A percentile compares a stretch with the other conserved stretches of the same genome.
phyloP scores from a whole-genome alignment of 2,888 invertebrate species.

The Mellilla xanthometata region DNA sequence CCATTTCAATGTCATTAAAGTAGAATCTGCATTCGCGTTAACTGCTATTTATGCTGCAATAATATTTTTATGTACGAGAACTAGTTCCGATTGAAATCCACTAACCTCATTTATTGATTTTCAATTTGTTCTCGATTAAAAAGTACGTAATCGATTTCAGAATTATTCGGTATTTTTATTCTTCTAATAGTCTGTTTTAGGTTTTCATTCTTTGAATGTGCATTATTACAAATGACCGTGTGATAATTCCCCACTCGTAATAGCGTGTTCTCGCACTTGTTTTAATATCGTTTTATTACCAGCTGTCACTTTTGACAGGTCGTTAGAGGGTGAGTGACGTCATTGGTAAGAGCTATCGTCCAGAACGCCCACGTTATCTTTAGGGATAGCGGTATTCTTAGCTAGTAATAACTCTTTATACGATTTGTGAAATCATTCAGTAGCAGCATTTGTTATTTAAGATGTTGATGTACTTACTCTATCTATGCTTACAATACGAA shows the following conservation, averaged over 20 bases:
- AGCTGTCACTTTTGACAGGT: slow-evolving; percentile 53
- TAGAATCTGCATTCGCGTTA: slow-evolving; percentile 5
- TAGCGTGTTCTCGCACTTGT: slow-evolving; percentile 43
- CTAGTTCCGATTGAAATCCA: slow-evolving; percentile 50
- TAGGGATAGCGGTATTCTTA: slow-evolving; percentile 3
- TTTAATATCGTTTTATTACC: slow-evolving; percentile 45
- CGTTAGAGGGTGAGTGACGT: slow-evolving; percentile 45
- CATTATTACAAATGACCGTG: slow-evolving; percentile 15
- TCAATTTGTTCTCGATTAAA: slow-evolving; percentile 39
- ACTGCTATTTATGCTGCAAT: slow-evolving; percentile 2
- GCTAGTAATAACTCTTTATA: no score
- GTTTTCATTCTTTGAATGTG: no score
- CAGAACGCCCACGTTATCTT: slow-evolving; percentile 42
- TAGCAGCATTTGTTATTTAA: no score
- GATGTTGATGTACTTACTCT: no score
- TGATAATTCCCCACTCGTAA: slow-evolving; percentile 25
- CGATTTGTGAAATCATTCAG: no score
- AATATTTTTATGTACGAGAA: slow-evolving; percentile 28
- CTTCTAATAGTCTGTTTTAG: no score
- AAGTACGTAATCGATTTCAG: not conserved
- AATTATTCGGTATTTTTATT: slow-evolving; percentile 2
- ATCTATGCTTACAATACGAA: no score
- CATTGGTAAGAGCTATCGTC: slow-evolving; percentile 30
- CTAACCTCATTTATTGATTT: slow-evolving; percentile 53
- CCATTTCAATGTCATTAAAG: slow-evolving; percentile 11